Evolutionary conservation across 2,888 invertebrate species (phyloP).

Genomic region (Norana najaformis): DNA sequence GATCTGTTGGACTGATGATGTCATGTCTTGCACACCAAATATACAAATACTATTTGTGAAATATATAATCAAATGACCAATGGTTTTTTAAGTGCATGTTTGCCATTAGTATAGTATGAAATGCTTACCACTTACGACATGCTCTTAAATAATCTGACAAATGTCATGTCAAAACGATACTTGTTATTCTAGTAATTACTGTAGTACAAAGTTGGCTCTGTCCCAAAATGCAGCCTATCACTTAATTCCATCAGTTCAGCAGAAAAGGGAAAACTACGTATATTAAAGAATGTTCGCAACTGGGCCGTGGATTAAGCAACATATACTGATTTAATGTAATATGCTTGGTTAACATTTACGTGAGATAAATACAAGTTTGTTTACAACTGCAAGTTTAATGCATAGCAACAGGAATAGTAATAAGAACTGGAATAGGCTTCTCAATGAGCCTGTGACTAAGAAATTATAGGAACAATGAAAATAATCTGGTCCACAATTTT

Average conservation of each 20-base stretch:
- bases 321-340: too few relatives aligned
- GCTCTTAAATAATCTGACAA: background rate
- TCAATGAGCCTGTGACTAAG: background rate
- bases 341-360: too few relatives aligned
- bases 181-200: too few relatives aligned
- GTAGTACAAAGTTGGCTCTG: too few relatives aligned
- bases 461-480: background rate
- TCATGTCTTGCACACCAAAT: background rate
- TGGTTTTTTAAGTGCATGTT: background rate
- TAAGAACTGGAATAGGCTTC: background rate
- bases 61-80: background rate
- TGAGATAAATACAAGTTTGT: too few relatives aligned
- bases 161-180: background rate
- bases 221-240: too few relatives aligned
- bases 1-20: too few relatives aligned
- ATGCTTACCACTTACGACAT: background rate
- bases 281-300: too few relatives aligned
- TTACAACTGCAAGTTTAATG: background rate
- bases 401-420: background rate
- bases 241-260: too few relatives aligned
- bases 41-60: background rate
- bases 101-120: background rate
- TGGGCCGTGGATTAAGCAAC: too few relatives aligned
- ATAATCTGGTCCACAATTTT: background rate
- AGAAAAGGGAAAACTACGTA: too few relatives aligned